These are phyloP conservation scores for Amblyopsis rosae DNA, from an alignment of 2,113 vertebrate species.

Conservation along the genomic window DNA sequence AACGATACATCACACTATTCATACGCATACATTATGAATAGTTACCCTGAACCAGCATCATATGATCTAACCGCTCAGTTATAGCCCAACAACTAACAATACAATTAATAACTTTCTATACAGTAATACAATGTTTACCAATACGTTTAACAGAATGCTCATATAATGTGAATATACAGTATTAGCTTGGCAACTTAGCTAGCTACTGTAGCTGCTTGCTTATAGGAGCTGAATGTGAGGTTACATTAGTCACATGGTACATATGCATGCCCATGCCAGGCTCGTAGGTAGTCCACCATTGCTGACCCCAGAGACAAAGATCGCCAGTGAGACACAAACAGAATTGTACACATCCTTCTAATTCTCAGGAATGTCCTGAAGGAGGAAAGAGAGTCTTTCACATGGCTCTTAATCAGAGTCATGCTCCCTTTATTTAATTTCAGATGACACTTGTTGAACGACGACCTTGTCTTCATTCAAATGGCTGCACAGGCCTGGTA, in stretches of 20 bases:
- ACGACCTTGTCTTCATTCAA: constrained; percentile 70
- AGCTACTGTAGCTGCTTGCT: too few species aligned
- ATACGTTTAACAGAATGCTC: too few species aligned
- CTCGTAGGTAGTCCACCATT: constrained; percentile 56
- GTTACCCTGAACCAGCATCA: too few species aligned
- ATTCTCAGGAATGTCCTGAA: constrained; percentile 74
- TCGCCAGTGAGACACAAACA: constrained; percentile 63
- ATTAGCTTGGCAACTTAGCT: not conserved
- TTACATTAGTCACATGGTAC: constrained; percentile 34
- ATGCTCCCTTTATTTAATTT: constrained; percentile 68
- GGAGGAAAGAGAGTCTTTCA: constrained; percentile 76
- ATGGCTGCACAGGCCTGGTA: constrained; percentile 33
- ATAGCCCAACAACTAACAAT: too few species aligned
- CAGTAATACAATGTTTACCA: too few species aligned
- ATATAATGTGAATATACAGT: not conserved
- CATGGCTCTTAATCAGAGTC: constrained; percentile 76
- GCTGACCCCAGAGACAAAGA: constrained; percentile 60
- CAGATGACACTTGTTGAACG: constrained; percentile 72
- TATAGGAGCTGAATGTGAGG: too few species aligned
- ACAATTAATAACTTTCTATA: too few species aligned
- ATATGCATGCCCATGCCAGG: constrained; percentile 16
- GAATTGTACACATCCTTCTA: constrained; percentile 68
- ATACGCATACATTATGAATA: too few species aligned
- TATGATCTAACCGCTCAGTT: too few species aligned
- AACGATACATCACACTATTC: not conserved